Conservation (phyloP, 2,888 invertebrate species). For the Eupithecia abbreviata region DNA sequence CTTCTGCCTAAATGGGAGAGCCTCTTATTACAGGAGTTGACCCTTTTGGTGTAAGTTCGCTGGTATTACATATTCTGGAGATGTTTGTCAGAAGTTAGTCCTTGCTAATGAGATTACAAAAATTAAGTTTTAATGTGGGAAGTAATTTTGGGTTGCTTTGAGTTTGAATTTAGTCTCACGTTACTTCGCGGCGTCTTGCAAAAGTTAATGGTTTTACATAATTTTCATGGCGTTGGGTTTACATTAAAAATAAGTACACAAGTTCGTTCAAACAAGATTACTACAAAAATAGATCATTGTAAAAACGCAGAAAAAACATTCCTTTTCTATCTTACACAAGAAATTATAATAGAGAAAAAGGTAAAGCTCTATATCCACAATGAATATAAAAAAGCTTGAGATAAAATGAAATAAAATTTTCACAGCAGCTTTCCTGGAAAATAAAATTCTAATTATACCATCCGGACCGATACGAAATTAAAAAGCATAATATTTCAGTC, state of each 20-base stretch:
- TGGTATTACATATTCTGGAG: slow-evolving; percentile 41
- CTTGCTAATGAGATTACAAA: slow-evolving; percentile 42
- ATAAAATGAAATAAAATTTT: background rate
- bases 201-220: background rate
- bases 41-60: slow-evolving; percentile 46
- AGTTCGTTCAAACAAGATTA: background rate
- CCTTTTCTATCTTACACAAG: background rate
- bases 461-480: slow-evolving; percentile 41
- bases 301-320: background rate
- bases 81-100: slow-evolving; percentile 40
- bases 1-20: slow-evolving; percentile 55
- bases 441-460: slow-evolving; percentile 38
- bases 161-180: slow-evolving; percentile 18
- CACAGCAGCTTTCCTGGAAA: background rate
- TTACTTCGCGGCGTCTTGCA: background rate
- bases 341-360: background rate
- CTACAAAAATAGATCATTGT: background rate
- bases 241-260: background rate
- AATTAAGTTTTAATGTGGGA: slow-evolving; percentile 35
- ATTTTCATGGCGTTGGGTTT: background rate
- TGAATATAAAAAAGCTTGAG: background rate
- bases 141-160: slow-evolving; percentile 19
- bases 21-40: slow-evolving; percentile 57
- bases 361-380: background rate
- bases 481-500: slow-evolving; percentile 41